Evolutionary conservation across 2,797 vertebrate genomes (phyloP).

Genomic region (Danio tinwini): DNA sequence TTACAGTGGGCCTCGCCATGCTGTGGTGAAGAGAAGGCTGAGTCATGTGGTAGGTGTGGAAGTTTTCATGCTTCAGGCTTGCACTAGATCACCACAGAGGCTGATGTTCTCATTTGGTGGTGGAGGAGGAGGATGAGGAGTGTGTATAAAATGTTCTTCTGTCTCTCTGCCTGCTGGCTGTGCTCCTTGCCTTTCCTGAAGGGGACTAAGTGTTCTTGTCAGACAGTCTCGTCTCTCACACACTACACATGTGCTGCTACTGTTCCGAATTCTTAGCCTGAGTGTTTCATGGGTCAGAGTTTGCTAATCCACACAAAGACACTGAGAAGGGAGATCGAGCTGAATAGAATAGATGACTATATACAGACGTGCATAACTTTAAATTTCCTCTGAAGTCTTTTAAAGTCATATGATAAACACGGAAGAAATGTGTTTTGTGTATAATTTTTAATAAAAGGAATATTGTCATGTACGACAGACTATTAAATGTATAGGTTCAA

Average conservation of each 20-base stretch:
- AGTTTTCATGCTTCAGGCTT: slow-evolving; percentile 26
- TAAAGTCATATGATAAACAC: no score
- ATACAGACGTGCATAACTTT: neutral
- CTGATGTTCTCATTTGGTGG: slow-evolving; percentile 15
- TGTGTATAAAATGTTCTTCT: slow-evolving; percentile 42
- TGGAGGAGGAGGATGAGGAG: slow-evolving; percentile 16
- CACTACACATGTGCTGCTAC: neutral
- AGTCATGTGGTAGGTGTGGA: slow-evolving; percentile 33
- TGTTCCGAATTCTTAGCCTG: slow-evolving; percentile 10
- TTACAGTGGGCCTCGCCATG: neutral
- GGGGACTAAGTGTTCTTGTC: slow-evolving; percentile 53
- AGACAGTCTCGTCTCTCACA: slow-evolving; percentile 35
- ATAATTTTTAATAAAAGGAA: no score
- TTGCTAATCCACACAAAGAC: slow-evolving; percentile 13
- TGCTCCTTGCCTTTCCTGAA: slow-evolving; percentile 48
- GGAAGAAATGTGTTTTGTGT: no score
- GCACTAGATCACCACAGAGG: slow-evolving; percentile 19
- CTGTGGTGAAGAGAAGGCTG: slow-evolving; percentile 10
- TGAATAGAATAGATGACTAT: neutral
- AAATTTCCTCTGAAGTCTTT: no score
- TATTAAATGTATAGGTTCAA: no score
- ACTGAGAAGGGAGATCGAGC: neutral
- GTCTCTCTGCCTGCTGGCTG: slow-evolving; percentile 53
- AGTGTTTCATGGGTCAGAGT: slow-evolving; percentile 46
- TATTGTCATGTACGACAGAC: no score